A percentile compares a stretch with the other conserved stretches of the same genome.
Evolutionary conservation across 2,113 vertebrate species (phyloP).

Genomic region (Laticauda colubrina): DNA sequence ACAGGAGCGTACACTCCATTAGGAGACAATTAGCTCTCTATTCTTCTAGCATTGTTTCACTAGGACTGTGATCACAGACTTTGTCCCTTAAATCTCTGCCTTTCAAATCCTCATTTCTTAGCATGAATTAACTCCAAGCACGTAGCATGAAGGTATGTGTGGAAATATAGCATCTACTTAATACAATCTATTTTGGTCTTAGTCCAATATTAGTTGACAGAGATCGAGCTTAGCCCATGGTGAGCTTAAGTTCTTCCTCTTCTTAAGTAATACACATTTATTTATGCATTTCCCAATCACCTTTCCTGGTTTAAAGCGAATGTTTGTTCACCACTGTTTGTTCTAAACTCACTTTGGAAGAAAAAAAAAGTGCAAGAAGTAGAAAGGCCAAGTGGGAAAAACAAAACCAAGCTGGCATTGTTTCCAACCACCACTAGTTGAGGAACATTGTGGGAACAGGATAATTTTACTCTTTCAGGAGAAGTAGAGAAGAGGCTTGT

Average conservation of each 20-base stretch:
- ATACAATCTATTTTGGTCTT: not conserved
- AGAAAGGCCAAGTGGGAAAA: not conserved
- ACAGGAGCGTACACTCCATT: rapidly evolving
- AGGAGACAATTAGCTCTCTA: not conserved
- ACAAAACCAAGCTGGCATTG: not conserved
- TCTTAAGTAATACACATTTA: not conserved
- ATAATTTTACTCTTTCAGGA: not conserved
- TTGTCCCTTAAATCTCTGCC: not conserved
- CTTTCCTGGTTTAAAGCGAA: not conserved
- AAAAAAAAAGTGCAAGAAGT: not conserved
- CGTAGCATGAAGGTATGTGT: not conserved
- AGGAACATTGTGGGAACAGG: not conserved
- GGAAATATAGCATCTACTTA: not conserved
- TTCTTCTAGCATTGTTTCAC: not conserved
- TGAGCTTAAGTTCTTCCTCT: not conserved
- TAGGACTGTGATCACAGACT: not conserved
- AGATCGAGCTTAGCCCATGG: not conserved
- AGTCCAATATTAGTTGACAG: not conserved
- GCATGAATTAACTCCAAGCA: not conserved
- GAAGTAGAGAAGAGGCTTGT: not conserved
- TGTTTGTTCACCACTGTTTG: not conserved
- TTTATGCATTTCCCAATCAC: not conserved
- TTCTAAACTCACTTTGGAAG: not conserved
- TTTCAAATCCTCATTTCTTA: not conserved
- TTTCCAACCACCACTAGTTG: not conserved